Evolutionary conservation across 2,113 vertebrate species (phyloP).

Genomic region (Trogon surrucura): DNA sequence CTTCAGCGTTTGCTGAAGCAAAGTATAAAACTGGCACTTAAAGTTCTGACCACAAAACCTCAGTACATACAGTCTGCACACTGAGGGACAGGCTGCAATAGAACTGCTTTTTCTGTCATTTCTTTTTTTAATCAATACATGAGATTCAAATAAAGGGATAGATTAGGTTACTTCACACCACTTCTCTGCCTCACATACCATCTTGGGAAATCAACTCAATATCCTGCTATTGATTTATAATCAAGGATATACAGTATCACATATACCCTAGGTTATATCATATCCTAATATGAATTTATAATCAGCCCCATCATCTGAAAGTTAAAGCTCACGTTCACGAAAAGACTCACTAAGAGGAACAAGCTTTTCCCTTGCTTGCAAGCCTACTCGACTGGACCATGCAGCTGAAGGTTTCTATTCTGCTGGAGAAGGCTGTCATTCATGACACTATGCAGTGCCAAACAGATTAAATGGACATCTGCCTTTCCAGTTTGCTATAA

Average conservation of each 20-base stretch:
- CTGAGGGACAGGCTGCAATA: not conserved
- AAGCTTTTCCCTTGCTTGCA: not conserved
- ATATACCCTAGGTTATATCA: not conserved
- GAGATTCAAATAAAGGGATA: not conserved
- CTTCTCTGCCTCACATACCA: not conserved
- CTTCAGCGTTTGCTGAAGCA: not conserved
- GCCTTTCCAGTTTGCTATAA: constrained; percentile 40
- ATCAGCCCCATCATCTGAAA: not conserved
- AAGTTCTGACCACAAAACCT: not conserved
- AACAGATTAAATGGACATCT: constrained; percentile 55
- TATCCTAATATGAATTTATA: not conserved
- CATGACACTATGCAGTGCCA: not conserved
- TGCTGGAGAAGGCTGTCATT: not conserved
- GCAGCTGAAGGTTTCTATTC: not conserved
- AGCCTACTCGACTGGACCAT: not conserved
- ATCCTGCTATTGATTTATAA: not conserved
- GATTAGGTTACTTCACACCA: not conserved
- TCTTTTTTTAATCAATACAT: not conserved
- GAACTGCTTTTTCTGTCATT: not conserved
- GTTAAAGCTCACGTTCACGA: not conserved
- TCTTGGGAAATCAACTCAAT: not conserved
- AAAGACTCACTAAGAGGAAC: not conserved
- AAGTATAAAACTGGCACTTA: not conserved
- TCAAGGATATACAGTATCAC: not conserved
- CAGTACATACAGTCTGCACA: not conserved